These are phyloP conservation scores for Micronycteris hirsuta DNA, from an alignment of 2,113 vertebrate genomes.

Conservation along the genomic window DNA sequence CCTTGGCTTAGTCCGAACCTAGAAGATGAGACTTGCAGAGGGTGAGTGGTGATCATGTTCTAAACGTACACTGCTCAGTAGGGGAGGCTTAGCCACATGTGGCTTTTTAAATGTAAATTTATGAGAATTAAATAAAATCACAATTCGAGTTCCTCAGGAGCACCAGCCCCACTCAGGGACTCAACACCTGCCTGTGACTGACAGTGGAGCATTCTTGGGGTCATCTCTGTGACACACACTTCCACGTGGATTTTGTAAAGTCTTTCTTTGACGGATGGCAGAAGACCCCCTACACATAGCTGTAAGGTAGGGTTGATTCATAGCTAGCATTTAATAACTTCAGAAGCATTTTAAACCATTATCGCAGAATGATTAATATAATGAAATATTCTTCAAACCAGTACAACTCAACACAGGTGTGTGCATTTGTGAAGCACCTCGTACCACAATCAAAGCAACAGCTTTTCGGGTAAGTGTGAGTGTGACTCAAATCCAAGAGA, in stretches of 20 bases:
- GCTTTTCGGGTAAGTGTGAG: neutral
- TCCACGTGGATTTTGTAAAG: neutral
- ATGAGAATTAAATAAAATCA: constrained; percentile 16
- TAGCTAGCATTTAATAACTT: neutral
- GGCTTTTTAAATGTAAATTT: neutral
- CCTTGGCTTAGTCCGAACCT: neutral
- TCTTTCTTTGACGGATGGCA: constrained; percentile 8
- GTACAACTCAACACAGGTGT: neutral
- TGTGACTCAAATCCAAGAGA: neutral
- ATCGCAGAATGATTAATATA: neutral
- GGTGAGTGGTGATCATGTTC: neutral
- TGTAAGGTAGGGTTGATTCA: neutral
- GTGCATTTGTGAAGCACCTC: neutral
- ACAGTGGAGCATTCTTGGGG: no score
- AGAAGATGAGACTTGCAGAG: neutral
- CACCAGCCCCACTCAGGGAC: neutral
- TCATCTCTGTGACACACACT: no score
- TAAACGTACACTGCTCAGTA: neutral
- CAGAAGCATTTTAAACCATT: constrained; percentile 28
- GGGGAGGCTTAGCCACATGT: neutral
- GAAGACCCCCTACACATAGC: neutral
- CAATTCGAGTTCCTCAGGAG: neutral
- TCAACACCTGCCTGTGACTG: neutral
- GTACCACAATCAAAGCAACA: neutral
- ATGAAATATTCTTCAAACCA: neutral